A percentile compares a stretch with the other conserved stretches of the same genome.
These are phyloP conservation scores for Pseudorasbora parva DNA, from an alignment of 2,113 vertebrate genomes.

Conservation along the genomic window DNA sequence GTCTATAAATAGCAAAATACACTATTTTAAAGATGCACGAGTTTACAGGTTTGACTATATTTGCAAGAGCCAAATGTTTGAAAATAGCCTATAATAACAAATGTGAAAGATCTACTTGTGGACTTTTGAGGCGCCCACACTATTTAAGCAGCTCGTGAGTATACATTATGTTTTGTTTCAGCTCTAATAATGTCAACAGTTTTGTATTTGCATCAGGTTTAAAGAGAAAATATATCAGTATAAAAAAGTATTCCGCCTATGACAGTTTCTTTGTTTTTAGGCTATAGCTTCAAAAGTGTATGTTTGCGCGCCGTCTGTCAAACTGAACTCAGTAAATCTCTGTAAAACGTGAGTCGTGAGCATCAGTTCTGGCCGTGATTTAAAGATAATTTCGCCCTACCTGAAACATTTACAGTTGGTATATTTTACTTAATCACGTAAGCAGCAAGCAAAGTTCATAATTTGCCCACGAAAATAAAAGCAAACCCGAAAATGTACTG, in stretches of 20 bases:
- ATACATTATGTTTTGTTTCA: neutral
- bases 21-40: neutral
- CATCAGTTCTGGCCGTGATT: constrained; percentile 22
- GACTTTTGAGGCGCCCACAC: neutral
- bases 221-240: neutral
- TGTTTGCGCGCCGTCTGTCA: constrained; percentile 2
- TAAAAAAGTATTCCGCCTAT: neutral
- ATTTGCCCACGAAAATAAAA: neutral
- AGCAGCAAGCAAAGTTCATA: neutral
- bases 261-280: neutral
- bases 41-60: neutral
- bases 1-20: neutral
- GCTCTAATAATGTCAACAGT: neutral
- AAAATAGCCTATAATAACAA: constrained; percentile 3
- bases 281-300: neutral
- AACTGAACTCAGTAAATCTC: constrained; percentile 5
- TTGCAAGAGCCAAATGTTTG: neutral
- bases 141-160: neutral
- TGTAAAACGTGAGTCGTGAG: constrained; percentile 47
- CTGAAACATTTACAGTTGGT: neutral
- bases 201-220: neutral
- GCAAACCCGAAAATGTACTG: neutral
- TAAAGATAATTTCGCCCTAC: neutral
- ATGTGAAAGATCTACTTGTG: neutral
- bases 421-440: neutral